These are phyloP conservation scores for Brachyrhaphis roseni DNA, from an alignment of 2,797 vertebrate genomes.

Conservation along the genomic window DNA sequence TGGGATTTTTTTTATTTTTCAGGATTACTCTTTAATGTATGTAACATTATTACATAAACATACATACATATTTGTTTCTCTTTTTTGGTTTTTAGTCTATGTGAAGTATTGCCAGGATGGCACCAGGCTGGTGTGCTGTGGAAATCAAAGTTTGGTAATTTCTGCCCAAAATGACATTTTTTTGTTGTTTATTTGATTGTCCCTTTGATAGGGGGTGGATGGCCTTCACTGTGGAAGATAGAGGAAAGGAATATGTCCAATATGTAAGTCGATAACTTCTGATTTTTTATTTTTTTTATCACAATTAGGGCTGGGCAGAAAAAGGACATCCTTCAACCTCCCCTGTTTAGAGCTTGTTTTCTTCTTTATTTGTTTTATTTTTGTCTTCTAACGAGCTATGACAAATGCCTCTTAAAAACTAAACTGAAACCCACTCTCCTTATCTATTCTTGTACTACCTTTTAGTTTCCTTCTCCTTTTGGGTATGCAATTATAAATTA, in stretches of 20 bases:
- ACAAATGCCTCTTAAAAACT: neutral
- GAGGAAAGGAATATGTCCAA: neutral
- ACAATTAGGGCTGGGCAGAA: too few species aligned
- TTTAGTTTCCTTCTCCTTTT: neutral
- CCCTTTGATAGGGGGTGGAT: neutral
- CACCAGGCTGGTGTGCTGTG: too few species aligned
- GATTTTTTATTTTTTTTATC: neutral
- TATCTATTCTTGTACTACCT: neutral
- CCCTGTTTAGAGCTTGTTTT: neutral
- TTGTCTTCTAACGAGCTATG: neutral
- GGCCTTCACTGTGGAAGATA: neutral
- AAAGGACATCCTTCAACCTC: neutral
- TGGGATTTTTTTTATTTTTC: neutral
- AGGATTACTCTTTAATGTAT: neutral
- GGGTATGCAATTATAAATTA: neutral
- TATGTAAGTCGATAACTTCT: neutral
- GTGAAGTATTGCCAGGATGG: neutral
- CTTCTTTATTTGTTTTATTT: neutral
- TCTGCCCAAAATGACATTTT: neutral
- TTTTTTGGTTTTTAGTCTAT: neutral
- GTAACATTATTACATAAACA: neutral
- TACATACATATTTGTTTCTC: neutral
- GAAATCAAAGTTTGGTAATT: too few species aligned
- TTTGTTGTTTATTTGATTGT: neutral
- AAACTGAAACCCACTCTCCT: neutral